A percentile compares a stretch with the other conserved stretches of the same genome.
Conservation (phyloP, 2,888 invertebrate genomes). For the Acrobasis repandana region DNA sequence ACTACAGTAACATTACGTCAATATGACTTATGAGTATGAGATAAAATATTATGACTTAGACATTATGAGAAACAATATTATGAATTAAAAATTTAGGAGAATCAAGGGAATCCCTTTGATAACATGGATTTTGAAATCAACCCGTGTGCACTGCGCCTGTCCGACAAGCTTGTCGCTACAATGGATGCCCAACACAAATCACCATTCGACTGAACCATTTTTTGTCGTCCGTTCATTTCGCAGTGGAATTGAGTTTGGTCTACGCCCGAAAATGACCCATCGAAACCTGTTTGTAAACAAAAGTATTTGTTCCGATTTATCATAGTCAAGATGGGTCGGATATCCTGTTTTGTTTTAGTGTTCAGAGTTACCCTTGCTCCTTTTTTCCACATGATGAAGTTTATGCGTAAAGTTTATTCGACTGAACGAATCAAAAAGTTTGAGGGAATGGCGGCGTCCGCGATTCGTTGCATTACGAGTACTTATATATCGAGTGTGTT, state of each 20-base stretch:
- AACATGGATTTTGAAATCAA: conserved; percentile 47
- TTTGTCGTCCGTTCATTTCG: conserved; percentile 74
- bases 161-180: conserved; percentile 76
- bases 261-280: conserved; percentile 57
- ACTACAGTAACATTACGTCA: no score
- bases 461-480: no score
- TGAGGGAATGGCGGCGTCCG: no score
- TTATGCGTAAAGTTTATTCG: background rate
- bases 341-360: conserved; percentile 18
- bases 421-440: background rate
- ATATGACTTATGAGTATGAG: no score
- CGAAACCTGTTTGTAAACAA: conserved; percentile 52
- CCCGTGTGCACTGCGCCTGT: conserved; percentile 56
- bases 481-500: no score
- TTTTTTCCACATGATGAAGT: conserved; percentile 6
- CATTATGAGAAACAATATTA: no score
- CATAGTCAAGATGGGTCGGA: conserved; percentile 38
- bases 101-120: conserved; percentile 29
- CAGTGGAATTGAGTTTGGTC: conserved; percentile 72
- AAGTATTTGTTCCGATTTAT: conserved; percentile 44
- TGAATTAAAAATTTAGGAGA: no score
- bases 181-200: conserved; percentile 79
- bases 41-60: no score
- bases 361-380: background rate
- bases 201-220: conserved; percentile 68